These are phyloP conservation scores for Tauraco hartlaubi DNA, from an alignment of 2,797 vertebrate genomes.

Conservation along the genomic window DNA sequence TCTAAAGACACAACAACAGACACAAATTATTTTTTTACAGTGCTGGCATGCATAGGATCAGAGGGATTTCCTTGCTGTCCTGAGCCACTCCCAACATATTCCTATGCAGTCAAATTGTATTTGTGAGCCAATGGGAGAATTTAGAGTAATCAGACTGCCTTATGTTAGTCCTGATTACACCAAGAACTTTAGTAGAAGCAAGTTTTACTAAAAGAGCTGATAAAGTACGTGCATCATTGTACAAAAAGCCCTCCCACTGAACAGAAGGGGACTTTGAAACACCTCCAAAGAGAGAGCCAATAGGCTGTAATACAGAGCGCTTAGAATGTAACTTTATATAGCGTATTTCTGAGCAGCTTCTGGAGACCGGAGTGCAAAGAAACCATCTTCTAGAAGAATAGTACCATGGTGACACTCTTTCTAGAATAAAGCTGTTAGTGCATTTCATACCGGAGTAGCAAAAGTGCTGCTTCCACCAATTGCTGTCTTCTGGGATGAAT, in stretches of 20 bases:
- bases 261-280: neutral
- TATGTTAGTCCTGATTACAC: neutral
- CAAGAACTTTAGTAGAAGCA: neutral
- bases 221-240: neutral
- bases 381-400: neutral
- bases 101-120: neutral
- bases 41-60: neutral
- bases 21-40: neutral
- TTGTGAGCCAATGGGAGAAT: neutral
- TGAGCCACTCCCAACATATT: neutral
- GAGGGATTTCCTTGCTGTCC: neutral
- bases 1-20: neutral
- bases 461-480: neutral
- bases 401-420: neutral
- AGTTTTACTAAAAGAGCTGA: neutral
- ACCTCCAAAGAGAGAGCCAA: neutral
- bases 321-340: neutral
- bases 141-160: neutral
- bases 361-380: neutral
- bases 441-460: neutral
- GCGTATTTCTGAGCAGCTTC: neutral
- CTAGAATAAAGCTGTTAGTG: neutral
- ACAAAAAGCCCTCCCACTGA: neutral
- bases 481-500: constrained; percentile 4
- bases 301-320: neutral